Evolutionary conservation across 2,888 invertebrate genomes (phyloP), one percentile per base, ranked within the genome.

Genomic region (Blera fallax): DNA sequence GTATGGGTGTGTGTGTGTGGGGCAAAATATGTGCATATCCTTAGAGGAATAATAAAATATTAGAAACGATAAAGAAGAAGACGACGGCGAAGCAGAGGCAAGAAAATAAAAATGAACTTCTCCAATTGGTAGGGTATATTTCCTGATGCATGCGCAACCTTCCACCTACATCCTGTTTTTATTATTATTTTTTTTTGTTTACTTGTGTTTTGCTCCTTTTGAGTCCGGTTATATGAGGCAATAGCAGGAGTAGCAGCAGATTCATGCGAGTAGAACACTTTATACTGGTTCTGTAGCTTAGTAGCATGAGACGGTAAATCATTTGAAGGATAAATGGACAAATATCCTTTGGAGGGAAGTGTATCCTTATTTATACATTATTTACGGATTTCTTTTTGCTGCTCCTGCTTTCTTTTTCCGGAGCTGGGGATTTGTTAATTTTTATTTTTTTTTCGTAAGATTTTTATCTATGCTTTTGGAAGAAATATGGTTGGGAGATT

Each of bases 261-360:
- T 18, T 18, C 40, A 29, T 27, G 24, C 43, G 65, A 78, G 11
- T 37, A 81, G 80, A 70, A 50, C 45, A 70, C 54, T 82, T 76
- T 64, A 70, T 70, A 34, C 74, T 62, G 62, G 60, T 69, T 74
- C 37, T n/a, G 48, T 37, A 29, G 62, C 52, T 40, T 52, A 80
- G 67, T 32, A 34, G 60, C 21, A 67, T 67, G 27, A 65, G 67
- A 48, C 74, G 64, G 84, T 84, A 74, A 84, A 84, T 84, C 79
- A 84, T 80, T 79, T 74, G 69, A 84, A 84, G 84, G 79, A 84
- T 84, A 84, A 79, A 84, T 84, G 84, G 84, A 74, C 79, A 84
- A 84, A 84, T 84, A 84, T 84, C 79, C 73, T 80, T 79, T 79
- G n/a, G 67, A 52, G 56, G 79, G 73, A 73, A 64, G 74, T 79